phyloP scores from a whole-genome alignment of 2,888 invertebrate genomes.

The Sinhomidia bicolor region DNA sequence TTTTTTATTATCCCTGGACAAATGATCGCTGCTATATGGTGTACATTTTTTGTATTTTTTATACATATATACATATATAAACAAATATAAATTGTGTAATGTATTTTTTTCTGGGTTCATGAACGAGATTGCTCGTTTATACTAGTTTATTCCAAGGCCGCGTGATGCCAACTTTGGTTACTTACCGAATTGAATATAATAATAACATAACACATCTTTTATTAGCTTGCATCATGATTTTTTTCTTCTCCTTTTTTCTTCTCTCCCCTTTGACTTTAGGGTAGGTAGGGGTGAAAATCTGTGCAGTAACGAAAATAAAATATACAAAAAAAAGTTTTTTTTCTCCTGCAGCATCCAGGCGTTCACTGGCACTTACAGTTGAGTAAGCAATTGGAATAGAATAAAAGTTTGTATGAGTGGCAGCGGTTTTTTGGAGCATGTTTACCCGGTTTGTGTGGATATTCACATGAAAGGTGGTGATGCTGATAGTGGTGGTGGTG shows the following conservation, averaged over 20 bases:
- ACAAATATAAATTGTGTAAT: neutral
- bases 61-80: no score
- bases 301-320: no score
- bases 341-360: neutral
- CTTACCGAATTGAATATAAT: conserved; percentile 5
- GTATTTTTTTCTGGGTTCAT: neutral
- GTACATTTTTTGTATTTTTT: neutral
- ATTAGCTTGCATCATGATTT: neutral
- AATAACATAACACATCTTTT: neutral
- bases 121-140: neutral
- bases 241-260: no score
- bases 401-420: no score
- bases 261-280: neutral
- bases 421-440: neutral
- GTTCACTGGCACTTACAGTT: no score
- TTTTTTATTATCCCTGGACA: neutral
- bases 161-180: conserved; percentile 35
- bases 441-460: no score
- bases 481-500: neutral
- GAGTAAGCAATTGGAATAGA: no score
- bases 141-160: neutral
- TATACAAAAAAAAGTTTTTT: no score
- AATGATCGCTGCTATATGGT: neutral
- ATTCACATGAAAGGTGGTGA: neutral
- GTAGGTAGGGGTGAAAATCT: conserved; percentile 24